Conservation (phyloP, 1,140 invertebrate species). For the Ptiloglossa arizonensis region DNA sequence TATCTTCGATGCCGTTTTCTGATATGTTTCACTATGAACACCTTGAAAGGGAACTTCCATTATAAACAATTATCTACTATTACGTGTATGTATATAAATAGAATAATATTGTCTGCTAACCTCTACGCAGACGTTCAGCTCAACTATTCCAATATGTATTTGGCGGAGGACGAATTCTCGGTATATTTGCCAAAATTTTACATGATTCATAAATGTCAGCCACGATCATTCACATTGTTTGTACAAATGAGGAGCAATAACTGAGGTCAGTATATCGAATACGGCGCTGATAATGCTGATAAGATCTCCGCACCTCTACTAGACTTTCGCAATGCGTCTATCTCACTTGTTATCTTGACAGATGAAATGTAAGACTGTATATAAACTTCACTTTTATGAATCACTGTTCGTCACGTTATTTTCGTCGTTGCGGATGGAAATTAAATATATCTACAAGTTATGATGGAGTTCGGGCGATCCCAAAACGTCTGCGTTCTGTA, state of each 20-base stretch:
- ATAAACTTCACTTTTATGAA: not conserved
- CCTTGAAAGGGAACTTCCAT: conserved; percentile 29
- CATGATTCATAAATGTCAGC: conserved; percentile 1
- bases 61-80: conserved; percentile 38
- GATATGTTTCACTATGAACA: conserved; percentile 16
- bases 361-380: conserved; percentile 10
- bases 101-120: conserved; percentile 36
- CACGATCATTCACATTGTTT: conserved; percentile 7
- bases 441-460: not conserved
- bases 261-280: conserved; percentile 11
- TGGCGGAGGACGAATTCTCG: conserved; percentile 35
- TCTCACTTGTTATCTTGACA: conserved; percentile 43
- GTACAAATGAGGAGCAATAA: not conserved
- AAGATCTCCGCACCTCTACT: conserved; percentile 25
- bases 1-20: not conserved
- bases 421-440: not conserved
- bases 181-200: conserved; percentile 29
- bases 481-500: not conserved
- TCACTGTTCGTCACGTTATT: not conserved
- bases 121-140: conserved; percentile 13
- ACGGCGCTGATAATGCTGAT: conserved; percentile 29
- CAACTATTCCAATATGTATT: conserved; percentile 20
- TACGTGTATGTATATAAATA: conserved; percentile 29
- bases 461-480: too few relatives aligned
- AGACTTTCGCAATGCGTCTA: not conserved